Base-by-base conservation (phyloP, 2,113 vertebrate genomes). In the Platycercus adscitus region DNA sequence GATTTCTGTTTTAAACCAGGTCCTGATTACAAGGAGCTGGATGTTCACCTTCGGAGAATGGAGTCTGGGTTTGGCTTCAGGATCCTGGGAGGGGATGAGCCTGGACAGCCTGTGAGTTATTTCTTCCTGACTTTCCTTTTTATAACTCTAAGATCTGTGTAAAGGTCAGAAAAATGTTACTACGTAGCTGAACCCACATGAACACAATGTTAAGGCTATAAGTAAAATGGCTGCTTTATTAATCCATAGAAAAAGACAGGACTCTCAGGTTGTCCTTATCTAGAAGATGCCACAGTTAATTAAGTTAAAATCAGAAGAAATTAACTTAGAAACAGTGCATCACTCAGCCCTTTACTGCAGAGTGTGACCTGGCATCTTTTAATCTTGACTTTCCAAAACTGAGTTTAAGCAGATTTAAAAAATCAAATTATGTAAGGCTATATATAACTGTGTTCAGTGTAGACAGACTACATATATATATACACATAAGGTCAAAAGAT, bases 41-140 rank as follows among this genome's bases (percentile, higher is more conserved):
- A 99, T 98, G 99, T 99, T 96, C 98, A 99, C 92, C 98, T 99
- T 97, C 98, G 99, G 82, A 98, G 99, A 86, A 99, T 99, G 98
- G 99, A 99, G 96, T 99, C 99, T 70, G 99, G 99, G 53, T 99
- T 99, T 92, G 99, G 99, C 70, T 99, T 99, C 98, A 98, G 99
- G 94, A 99, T 99, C 95, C 98, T 99, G 71, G 99, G 99, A 82
- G 99, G 99, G 97, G 99, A 99, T 92, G 99, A 99, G 97, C 99
- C 99, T 46, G 99, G 99, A 93, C 99, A 99, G 97, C 99, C 99
- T 97, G 99, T 99, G 98, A 99, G 99, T 99, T 61, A 60, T 95
- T 91, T 73, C 43, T 50, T 81, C 61, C 63, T 80, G 31, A 76
- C 70, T 95, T 95, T 53, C 52, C 47, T 70, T 64, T 64, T 69